A percentile compares a stretch with the other conserved stretches of the same genome.
Conservation (phyloP, 2,797 vertebrate species). For the Cyprinodon diabolis region DNA sequence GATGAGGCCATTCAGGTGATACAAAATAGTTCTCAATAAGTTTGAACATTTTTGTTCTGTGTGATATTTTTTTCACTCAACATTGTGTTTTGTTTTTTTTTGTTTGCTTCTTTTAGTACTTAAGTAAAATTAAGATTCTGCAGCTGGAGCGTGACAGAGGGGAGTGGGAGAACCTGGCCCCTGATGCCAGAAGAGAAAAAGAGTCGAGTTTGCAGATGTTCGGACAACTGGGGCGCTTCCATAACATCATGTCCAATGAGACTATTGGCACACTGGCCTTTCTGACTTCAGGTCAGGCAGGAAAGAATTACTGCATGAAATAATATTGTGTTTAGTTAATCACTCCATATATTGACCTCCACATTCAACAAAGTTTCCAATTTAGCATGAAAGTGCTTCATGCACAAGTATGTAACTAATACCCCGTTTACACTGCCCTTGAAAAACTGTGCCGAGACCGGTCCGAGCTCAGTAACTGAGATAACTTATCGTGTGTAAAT, state of each 20-base stretch:
- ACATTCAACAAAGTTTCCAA: not conserved
- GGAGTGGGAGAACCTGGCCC: constrained; percentile 90
- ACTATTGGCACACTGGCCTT: constrained; percentile 97
- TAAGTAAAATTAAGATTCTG: constrained; percentile 98
- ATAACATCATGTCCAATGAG: constrained; percentile 99
- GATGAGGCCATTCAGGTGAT: constrained; percentile 98
- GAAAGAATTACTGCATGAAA: not conserved
- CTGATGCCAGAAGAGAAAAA: constrained; percentile 91
- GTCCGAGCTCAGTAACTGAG: too few species aligned
- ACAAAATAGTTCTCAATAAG: not conserved
- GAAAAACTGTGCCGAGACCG: too few species aligned
- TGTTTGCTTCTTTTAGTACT: constrained; percentile 81
- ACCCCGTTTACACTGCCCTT: too few species aligned
- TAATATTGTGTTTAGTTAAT: not conserved
- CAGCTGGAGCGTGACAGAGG: constrained; percentile 95
- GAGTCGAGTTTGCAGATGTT: constrained; percentile 97
- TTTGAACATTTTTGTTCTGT: not conserved
- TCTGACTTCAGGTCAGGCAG: constrained; percentile 91
- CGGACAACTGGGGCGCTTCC: constrained; percentile 96
- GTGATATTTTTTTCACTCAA: too few species aligned
- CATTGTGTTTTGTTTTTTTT: too few species aligned
- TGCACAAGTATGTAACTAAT: too few species aligned
- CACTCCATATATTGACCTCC: not conserved
- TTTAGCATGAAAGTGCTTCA: not conserved
- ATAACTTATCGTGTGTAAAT: too few species aligned